These are phyloP conservation scores for Megathymus violae DNA, from an alignment of 1,140 invertebrate species.

Conservation along the genomic window DNA sequence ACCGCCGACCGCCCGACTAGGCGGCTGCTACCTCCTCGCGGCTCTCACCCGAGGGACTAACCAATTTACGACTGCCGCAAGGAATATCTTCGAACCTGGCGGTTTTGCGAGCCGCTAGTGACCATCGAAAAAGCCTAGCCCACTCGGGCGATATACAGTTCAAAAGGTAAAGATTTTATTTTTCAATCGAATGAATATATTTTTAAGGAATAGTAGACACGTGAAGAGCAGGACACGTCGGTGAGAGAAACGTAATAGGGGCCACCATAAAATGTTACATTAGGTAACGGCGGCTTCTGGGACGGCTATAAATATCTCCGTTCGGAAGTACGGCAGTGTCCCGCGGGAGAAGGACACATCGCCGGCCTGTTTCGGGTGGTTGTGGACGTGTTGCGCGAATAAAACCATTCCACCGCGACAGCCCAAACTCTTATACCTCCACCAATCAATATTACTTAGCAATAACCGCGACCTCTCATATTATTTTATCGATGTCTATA, in stretches of 20 bases:
- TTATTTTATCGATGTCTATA: conserved; percentile 48
- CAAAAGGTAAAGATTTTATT: conserved; percentile 2
- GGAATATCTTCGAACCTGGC: conserved; percentile 73
- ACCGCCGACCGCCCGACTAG: conserved; percentile 44
- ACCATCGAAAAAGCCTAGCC: conserved; percentile 41
- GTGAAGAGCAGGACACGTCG: conserved; percentile 48
- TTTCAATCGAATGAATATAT: conserved; percentile 56
- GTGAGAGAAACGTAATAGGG: conserved; percentile 77
- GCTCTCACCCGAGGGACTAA: conserved; percentile 59
- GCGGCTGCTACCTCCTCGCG: conserved; percentile 9
- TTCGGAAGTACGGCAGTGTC: conserved; percentile 80
- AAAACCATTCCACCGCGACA: conserved; percentile 76
- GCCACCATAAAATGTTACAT: conserved; percentile 81
- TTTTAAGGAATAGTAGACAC: conserved; percentile 35
- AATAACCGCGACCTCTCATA: conserved; percentile 57
- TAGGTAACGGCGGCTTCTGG: conserved; percentile 80
- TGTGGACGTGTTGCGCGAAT: conserved; percentile 79
- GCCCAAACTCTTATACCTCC: conserved; percentile 45
- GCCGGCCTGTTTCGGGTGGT: conserved; percentile 58
- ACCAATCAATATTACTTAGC: conserved; percentile 76
- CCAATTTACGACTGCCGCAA: conserved; percentile 83
- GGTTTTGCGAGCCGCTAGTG: conserved; percentile 65
- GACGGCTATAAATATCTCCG: conserved; percentile 81
- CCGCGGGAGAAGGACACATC: conserved; percentile 76
- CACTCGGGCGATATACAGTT: background rate